Base-by-base conservation (phyloP, 37 sponge, comb jelly and placozoan species). In the Halisarca cf. caerulea region DNA sequence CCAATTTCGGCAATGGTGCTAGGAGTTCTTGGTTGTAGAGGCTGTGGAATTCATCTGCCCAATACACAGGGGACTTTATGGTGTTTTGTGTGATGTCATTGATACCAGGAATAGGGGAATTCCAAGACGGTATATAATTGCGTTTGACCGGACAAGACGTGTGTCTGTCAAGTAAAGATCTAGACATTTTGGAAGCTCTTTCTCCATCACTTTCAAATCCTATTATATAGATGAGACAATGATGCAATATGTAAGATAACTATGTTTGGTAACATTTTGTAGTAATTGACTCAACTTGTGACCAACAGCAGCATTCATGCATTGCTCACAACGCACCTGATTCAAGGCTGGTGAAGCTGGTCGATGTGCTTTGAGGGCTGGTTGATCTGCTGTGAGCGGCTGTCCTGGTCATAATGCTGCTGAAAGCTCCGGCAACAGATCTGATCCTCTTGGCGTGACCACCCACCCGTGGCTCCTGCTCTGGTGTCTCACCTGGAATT, bases 11-110 rank as follows among this genome's bases (percentile, higher is more conserved):
- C 8, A 75, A 66, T 0, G 89, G 89, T 11, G 80, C 80, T 28
- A 88, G 58, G 34, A 88, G 66, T 0, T 66, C 59, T 0, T 84
- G 89, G 59, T 83, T 83, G 77, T 82, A 89, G 11, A 89, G 61
- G 74, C 85, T 89, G 85, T 89, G 80, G 24, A 25, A 42, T 9
- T 89, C 85, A 25, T 89, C 85, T 72, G 89, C 51, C 85, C 85
- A 89, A 73, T 60, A 89, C 45, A 74, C 24, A 1, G 6, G 9
- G 30, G 64, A 20, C 6, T 6, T 6, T 15, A 62, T 23, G 6
- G 15, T 30, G 64, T 6, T 15, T 62, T n/a, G 6, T 15, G 30
- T 28, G 25, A 62, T 30, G 64, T n/a, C 30, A 28, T 62, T 15
- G n/a, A 30, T 30, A 4, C 18, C 64, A 7, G 30, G 64, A 62